These are phyloP conservation scores for Carcina quercana DNA, from an alignment of 2,888 invertebrate species.

Conservation along the genomic window DNA sequence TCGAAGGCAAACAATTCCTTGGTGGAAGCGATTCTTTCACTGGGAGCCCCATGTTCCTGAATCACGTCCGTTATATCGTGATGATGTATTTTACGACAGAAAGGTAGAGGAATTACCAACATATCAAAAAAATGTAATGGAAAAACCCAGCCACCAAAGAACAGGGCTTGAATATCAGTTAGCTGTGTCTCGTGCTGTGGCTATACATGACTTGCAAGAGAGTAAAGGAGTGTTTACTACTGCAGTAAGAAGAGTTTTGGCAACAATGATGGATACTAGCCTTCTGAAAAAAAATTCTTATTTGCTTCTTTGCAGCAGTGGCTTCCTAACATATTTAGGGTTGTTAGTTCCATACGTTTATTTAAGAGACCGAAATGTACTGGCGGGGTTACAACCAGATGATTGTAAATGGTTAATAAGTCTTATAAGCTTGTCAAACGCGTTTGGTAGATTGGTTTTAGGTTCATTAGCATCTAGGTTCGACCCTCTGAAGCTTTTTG, in stretches of 20 bases:
- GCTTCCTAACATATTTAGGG: constrained; percentile 8
- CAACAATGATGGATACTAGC: constrained; percentile 13
- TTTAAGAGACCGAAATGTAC: constrained; percentile 8
- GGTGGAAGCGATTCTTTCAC: constrained; percentile 39
- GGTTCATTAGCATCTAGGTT: constrained; percentile 7
- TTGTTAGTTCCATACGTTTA: constrained; percentile 13
- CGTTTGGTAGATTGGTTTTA: constrained; percentile 8
- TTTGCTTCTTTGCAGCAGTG: constrained; percentile 8
- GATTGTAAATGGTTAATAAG: constrained; percentile 11
- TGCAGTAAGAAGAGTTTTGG: constrained; percentile 12
- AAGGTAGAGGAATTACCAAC: constrained; percentile 42
- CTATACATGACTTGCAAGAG: constrained; percentile 8
- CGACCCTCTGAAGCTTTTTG: constrained; percentile 7
- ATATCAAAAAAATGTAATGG: constrained; percentile 53
- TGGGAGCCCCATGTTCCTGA: constrained; percentile 53
- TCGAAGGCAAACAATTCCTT: constrained; percentile 12
- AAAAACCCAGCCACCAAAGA: constrained; percentile 28
- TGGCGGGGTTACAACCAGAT: constrained; percentile 6
- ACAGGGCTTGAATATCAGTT: constrained; percentile 46
- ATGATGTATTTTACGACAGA: constrained; percentile 59
- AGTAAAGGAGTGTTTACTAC: constrained; percentile 5
- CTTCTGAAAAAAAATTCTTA: constrained; percentile 9
- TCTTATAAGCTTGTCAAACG: constrained; percentile 9
- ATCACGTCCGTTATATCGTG: constrained; percentile 59
- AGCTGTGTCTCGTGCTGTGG: constrained; percentile 11